phyloP scores from a whole-genome alignment of 53 echinoderm and acorn worm species.

The Henricia sp. region DNA sequence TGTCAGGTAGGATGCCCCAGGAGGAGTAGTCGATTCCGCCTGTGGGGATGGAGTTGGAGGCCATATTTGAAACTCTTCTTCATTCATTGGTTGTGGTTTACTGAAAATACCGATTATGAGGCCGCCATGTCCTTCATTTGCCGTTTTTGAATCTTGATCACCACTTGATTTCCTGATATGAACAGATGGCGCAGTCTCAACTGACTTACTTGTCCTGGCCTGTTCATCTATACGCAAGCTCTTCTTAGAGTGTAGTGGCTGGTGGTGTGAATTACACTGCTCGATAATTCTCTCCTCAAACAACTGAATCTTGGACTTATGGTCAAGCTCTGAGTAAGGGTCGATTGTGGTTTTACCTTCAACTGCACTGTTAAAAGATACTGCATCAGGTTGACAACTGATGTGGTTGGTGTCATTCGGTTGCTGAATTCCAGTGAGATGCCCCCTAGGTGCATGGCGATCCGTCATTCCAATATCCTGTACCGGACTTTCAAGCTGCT shows the following conservation, averaged over 20 bases:
- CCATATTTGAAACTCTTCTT: constrained; percentile 23
- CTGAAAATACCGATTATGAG: constrained; percentile 54
- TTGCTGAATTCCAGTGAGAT: neutral
- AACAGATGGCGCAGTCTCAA: constrained; percentile 20
- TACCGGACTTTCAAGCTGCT: constrained; percentile 12
- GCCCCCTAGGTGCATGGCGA: neutral
- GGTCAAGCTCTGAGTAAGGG: constrained; percentile 41
- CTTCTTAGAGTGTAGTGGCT: neutral
- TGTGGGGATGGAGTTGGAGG: constrained; percentile 47
- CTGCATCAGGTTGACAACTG: neutral
- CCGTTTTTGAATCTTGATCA: neutral
- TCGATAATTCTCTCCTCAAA: constrained; percentile 45
- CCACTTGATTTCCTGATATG: constrained; percentile 53
- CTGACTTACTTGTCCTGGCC: neutral
- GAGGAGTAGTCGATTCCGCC: constrained; percentile 15
- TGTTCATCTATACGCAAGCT: neutral
- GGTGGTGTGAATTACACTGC: constrained; percentile 10
- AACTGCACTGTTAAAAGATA: neutral
- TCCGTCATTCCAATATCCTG: constrained; percentile 2
- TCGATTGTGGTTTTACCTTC: neutral
- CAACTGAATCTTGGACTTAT: constrained; percentile 48
- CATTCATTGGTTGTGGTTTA: constrained; percentile 38
- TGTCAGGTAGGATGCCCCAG: constrained; percentile 28
- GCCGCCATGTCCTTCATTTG: constrained; percentile 17
- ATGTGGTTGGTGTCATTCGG: neutral